These are phyloP conservation scores for Thamnophis elegans DNA, from an alignment of 2,797 vertebrate species.

Conservation along the genomic window DNA sequence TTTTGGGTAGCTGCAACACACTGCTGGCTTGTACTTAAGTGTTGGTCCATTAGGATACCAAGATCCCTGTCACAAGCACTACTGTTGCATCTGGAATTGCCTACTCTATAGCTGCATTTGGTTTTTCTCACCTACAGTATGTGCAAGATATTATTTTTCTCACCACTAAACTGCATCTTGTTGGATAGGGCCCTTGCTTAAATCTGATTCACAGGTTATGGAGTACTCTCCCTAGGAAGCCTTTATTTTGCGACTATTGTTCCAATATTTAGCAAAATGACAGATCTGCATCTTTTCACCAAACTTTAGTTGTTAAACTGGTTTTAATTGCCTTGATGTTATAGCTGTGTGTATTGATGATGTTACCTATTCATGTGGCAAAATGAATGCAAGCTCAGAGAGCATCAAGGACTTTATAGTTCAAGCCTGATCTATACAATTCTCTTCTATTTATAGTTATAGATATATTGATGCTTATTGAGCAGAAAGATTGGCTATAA, in stretches of 20 bases:
- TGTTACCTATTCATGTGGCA: neutral
- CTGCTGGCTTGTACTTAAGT: neutral
- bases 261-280: neutral
- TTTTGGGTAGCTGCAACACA: neutral
- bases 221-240: neutral
- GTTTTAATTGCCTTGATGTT: neutral
- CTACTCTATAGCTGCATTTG: neutral
- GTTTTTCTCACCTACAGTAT: neutral
- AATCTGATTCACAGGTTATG: neutral
- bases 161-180: neutral
- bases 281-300: neutral
- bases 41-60: neutral
- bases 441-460: neutral
- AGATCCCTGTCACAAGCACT: neutral
- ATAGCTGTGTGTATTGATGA: neutral
- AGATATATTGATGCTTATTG: neutral
- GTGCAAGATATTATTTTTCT: neutral
- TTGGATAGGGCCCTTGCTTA: neutral
- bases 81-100: neutral
- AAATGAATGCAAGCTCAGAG: neutral
- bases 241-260: neutral
- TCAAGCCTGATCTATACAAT: neutral
- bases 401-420: neutral
- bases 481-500: neutral
- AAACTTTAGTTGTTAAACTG: neutral